Evolutionary conservation across 2,113 vertebrate species (phyloP).

Genomic region (Cavia aperea): DNA sequence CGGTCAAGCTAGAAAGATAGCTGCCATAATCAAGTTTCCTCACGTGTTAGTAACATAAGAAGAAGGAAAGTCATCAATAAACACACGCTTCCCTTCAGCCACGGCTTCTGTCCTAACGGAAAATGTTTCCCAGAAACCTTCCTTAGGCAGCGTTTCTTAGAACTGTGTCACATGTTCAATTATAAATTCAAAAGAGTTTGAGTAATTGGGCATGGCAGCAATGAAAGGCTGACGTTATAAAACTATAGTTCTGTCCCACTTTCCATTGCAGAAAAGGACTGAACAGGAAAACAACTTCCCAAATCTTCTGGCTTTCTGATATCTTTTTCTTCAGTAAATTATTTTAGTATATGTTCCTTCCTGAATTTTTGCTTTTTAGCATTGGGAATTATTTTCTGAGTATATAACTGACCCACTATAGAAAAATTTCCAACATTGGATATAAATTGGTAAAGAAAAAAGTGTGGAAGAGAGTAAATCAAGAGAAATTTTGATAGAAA

Average conservation of each 20-base stretch:
- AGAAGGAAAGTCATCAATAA: background rate
- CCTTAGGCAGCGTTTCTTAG: background rate
- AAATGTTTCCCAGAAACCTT: background rate
- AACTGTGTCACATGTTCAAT: background rate
- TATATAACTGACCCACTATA: background rate
- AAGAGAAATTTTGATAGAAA: background rate
- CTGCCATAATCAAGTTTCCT: background rate
- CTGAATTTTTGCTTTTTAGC: background rate
- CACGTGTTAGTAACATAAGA: background rate
- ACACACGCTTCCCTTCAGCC: background rate
- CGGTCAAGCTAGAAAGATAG: background rate
- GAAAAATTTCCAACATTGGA: background rate
- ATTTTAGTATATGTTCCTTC: background rate
- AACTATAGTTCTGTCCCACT: background rate
- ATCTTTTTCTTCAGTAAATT: constrained; percentile 11
- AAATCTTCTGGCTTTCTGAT: background rate
- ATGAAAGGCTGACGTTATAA: background rate
- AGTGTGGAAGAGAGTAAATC: background rate
- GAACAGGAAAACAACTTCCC: background rate
- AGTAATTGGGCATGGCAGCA: background rate
- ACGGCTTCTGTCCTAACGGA: background rate
- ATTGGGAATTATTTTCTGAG: background rate
- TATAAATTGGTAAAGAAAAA: background rate
- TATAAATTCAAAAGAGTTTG: background rate
- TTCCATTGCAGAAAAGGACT: background rate